Conservation (phyloP, 2,113 vertebrate genomes). For the Elephas maximus region DNA sequence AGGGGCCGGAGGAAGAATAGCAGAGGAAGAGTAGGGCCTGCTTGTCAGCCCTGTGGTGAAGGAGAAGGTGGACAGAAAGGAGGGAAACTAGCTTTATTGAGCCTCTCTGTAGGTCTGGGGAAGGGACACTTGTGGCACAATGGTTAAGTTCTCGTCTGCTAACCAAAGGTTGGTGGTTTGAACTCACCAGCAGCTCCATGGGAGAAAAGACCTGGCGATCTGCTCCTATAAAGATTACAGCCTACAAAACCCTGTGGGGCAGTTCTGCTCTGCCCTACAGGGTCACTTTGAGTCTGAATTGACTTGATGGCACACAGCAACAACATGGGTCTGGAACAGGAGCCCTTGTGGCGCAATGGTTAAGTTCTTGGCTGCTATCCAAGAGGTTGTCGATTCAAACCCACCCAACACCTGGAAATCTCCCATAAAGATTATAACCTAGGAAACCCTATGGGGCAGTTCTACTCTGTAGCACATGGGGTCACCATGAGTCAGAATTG, state of each 20-base stretch:
- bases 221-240: too few relatives aligned
- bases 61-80: background rate
- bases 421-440: background rate
- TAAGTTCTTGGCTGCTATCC: too few relatives aligned
- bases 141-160: background rate
- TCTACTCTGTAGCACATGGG: background rate
- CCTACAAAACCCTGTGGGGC: too few relatives aligned
- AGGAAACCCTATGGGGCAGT: background rate
- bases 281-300: too few relatives aligned
- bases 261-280: too few relatives aligned
- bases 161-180: background rate
- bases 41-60: background rate
- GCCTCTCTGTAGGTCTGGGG: too few relatives aligned
- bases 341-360: background rate
- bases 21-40: background rate
- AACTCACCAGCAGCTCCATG: too few relatives aligned
- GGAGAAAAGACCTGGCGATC: too few relatives aligned
- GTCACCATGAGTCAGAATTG: background rate
- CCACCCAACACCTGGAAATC: background rate
- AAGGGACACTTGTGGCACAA: background rate
- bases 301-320: too few relatives aligned
- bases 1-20: background rate
- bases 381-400: background rate
- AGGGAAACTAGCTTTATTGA: accelerated
- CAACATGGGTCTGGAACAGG: background rate